A percentile compares a stretch with the other conserved stretches of the same genome.
These are phyloP conservation scores for Enteromius radiatus DNA, from an alignment of 2,797 vertebrate species.

Conservation along the genomic window DNA sequence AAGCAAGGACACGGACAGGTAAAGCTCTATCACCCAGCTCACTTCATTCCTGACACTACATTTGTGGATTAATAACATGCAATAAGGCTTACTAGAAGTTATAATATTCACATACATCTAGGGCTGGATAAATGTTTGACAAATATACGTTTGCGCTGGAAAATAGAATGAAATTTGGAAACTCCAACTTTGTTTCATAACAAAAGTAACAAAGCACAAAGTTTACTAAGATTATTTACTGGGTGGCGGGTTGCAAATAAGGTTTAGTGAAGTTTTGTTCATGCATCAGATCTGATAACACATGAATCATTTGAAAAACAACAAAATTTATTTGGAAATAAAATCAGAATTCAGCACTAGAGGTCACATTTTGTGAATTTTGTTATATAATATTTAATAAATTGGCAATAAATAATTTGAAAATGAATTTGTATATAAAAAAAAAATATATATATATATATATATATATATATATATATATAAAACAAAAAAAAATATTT, in stretches of 20 bases:
- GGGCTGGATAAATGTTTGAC: not conserved
- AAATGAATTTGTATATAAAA: too few species aligned
- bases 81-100: not conserved
- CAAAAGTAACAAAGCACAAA: not conserved
- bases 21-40: constrained; percentile 26
- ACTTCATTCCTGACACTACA: not conserved
- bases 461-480: too few species aligned
- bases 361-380: not conserved
- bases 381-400: too few species aligned
- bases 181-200: not conserved
- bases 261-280: not conserved
- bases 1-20: constrained; percentile 74
- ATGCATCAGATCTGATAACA: not conserved
- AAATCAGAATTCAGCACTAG: not conserved
- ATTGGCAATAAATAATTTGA: too few species aligned
- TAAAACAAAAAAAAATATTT: too few species aligned
- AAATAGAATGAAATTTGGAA: not conserved
- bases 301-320: not conserved
- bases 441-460: too few species aligned
- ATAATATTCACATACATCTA: not conserved
- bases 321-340: not conserved
- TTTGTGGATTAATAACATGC: not conserved
- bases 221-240: not conserved
- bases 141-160: not conserved
- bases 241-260: not conserved